Conservation (phyloP, 2,888 invertebrate species). For the Pherbina coryleti region DNA sequence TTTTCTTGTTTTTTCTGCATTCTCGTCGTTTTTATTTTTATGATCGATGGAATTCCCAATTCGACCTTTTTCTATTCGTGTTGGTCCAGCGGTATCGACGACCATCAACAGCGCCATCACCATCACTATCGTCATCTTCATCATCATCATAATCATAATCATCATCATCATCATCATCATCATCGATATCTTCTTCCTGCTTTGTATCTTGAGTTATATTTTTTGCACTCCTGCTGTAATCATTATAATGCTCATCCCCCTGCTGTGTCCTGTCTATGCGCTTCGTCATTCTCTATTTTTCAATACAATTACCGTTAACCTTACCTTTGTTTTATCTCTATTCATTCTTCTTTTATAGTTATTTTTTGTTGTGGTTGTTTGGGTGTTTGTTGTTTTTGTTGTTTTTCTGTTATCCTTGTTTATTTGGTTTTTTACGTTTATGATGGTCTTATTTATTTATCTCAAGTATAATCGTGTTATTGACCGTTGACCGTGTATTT, state of each 20-base stretch:
- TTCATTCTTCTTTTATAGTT: not conserved
- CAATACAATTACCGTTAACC: constrained; percentile 53
- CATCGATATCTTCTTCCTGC: not conserved
- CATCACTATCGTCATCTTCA: constrained; percentile 26
- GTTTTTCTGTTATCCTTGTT: constrained; percentile 11
- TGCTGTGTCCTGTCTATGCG: constrained; percentile 36
- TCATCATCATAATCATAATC: constrained; percentile 31
- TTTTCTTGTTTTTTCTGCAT: constrained; percentile 33
- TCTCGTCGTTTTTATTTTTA: constrained; percentile 62
- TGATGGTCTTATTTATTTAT: constrained; percentile 48
- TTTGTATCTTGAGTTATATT: not conserved
- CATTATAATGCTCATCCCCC: constrained; percentile 17
- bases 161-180: constrained; percentile 36
- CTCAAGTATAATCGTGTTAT: constrained; percentile 47
- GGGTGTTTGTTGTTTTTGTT: not conserved
- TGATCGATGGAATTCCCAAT: constrained; percentile 69
- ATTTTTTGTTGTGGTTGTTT: not conserved
- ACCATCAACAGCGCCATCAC: constrained; percentile 45
- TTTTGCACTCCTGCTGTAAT: not conserved
- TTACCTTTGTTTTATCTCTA: constrained; percentile 42
- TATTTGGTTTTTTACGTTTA: constrained; percentile 46
- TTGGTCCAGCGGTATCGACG: not conserved
- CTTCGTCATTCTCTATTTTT: constrained; percentile 51
- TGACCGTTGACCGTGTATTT: constrained; percentile 37
- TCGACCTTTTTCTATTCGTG: constrained; percentile 58